phyloP scores from a whole-genome alignment of 2,888 invertebrate genomes.

The Amblyjoppa proteus region DNA sequence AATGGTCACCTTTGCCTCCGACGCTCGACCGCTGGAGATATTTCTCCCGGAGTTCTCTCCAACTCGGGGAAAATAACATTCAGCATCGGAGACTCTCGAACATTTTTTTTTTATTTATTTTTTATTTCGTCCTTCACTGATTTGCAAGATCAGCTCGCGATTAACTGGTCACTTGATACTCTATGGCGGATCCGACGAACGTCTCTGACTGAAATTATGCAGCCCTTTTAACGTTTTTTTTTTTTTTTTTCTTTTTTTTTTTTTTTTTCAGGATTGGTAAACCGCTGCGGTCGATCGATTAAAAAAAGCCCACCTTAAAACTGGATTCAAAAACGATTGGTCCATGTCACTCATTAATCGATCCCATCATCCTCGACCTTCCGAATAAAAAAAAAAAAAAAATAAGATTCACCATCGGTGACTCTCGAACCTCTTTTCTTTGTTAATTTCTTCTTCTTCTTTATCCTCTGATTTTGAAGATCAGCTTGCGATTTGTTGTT shows the following conservation, averaged over 20 bases:
- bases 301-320: background rate
- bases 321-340: background rate
- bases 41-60: constrained; percentile 38
- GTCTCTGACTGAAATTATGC: background rate
- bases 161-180: background rate
- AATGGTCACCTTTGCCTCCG: constrained; percentile 34
- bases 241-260: background rate
- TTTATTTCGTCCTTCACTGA: background rate
- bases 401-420: constrained; percentile 3
- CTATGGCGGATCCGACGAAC: too few species aligned
- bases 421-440: background rate
- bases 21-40: constrained; percentile 48
- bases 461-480: background rate
- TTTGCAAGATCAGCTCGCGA: background rate
- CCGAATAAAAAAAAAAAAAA: background rate
- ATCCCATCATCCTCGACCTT: background rate
- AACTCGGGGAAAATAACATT: constrained; percentile 11
- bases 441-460: background rate
- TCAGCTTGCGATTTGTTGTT: background rate
- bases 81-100: background rate
- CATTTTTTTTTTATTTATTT: background rate
- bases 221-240: background rate
- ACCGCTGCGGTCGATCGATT: background rate
- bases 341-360: background rate
- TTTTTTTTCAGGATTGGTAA: background rate